phyloP scores from a whole-genome alignment of 2,113 vertebrate genomes.

The Corythornis madagascariensis region DNA sequence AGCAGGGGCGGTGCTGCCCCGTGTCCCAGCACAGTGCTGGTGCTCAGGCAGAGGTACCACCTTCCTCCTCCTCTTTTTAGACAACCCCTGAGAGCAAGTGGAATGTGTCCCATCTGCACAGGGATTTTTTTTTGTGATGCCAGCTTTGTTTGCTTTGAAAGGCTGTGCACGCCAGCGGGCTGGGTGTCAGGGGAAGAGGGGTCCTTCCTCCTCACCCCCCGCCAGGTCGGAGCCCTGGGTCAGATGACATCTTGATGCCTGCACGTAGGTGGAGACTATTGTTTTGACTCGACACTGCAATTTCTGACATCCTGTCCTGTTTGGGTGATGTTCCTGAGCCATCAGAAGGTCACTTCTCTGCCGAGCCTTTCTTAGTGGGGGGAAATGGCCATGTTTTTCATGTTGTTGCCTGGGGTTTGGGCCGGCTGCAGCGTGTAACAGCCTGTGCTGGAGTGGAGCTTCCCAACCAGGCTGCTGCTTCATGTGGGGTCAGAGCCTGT shows the following conservation, averaged over 20 bases:
- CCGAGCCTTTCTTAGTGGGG: not conserved
- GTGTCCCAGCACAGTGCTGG: not conserved
- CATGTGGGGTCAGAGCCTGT: rapidly evolving
- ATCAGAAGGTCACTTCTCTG: slow-evolving; percentile 11
- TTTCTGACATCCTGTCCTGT: not conserved
- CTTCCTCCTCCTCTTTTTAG: not conserved
- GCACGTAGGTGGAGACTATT: not conserved
- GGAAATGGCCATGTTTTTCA: not conserved
- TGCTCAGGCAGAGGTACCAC: not conserved
- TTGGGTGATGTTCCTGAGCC: not conserved
- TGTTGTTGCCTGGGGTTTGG: not conserved
- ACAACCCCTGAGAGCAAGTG: not conserved
- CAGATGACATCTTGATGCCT: not conserved
- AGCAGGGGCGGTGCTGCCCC: not conserved
- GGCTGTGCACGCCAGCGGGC: not conserved
- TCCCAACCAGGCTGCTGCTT: rapidly evolving
- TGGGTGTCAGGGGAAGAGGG: not conserved
- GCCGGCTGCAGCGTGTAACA: not conserved
- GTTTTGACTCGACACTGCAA: not conserved
- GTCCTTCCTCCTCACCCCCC: not conserved
- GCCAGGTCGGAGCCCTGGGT: not conserved
- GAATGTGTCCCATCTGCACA: not conserved
- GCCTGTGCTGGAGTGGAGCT: not conserved
- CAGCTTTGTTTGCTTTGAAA: not conserved
- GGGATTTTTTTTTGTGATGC: not conserved